Conservation (phyloP, 2,797 vertebrate species). For the Intellagama lesueurii region DNA sequence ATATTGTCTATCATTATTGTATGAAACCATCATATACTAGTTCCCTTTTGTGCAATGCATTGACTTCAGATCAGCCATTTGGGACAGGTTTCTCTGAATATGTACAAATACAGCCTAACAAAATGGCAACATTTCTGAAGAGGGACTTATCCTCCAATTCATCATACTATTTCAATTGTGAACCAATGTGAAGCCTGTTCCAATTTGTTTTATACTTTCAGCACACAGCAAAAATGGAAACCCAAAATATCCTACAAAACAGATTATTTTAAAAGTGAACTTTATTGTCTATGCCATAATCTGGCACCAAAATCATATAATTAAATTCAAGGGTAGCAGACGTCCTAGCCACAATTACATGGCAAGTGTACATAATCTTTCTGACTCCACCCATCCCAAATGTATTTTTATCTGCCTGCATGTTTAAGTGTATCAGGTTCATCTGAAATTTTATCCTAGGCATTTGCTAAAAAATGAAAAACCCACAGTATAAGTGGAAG, state of each 20-base stretch:
- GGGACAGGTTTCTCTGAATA: not conserved
- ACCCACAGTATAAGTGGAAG: not conserved
- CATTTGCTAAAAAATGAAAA: slow-evolving; percentile 18
- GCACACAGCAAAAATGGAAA: not conserved
- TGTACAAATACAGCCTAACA: not conserved
- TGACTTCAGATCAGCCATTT: not conserved
- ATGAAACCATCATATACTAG: not conserved
- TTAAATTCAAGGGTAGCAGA: not conserved
- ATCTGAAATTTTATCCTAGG: not conserved
- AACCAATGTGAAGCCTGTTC: slow-evolving; percentile 50
- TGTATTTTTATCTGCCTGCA: slow-evolving; percentile 19
- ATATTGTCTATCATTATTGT: not conserved
- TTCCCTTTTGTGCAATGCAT: not conserved
- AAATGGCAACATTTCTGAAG: not conserved
- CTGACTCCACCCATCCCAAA: not conserved
- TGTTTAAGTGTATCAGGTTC: not conserved
- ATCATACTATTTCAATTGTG: not conserved
- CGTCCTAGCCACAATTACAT: accelerated
- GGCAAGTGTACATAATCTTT: not conserved
- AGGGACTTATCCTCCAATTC: not conserved
- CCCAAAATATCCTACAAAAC: not conserved
- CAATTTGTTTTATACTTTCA: not conserved
- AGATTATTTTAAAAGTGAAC: not conserved
- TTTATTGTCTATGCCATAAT: not conserved
- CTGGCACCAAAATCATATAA: not conserved